Conservation (phyloP, 2,888 invertebrate genomes). For the Cryptus armator region DNA sequence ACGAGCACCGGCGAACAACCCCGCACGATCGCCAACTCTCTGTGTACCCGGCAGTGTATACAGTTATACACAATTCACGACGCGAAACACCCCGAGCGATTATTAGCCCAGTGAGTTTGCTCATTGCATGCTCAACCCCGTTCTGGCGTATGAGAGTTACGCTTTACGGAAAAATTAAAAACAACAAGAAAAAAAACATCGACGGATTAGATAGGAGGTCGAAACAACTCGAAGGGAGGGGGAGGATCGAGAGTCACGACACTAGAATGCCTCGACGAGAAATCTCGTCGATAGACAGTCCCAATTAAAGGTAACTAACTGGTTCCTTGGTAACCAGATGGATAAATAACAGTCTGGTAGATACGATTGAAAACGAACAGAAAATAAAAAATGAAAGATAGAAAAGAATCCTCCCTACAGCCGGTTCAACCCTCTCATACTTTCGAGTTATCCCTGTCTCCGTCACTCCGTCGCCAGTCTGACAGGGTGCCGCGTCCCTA, state of each 20-base stretch:
- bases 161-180: background rate
- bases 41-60: background rate
- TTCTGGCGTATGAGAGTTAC: background rate
- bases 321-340: slow-evolving; percentile 10
- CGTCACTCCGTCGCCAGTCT: slow-evolving; percentile 56
- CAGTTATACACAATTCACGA: background rate
- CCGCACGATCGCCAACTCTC: slow-evolving; percentile 32
- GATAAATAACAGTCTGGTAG: background rate
- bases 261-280: background rate
- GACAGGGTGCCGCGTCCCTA: slow-evolving; percentile 67
- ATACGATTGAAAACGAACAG: background rate
- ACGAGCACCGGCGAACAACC: slow-evolving; percentile 53
- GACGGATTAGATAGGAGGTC: background rate
- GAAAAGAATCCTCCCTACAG: slow-evolving; percentile 10
- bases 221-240: background rate
- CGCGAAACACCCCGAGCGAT: background rate
- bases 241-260: background rate
- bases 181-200: background rate
- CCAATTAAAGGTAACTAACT: slow-evolving; percentile 1
- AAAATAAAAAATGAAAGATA: background rate
- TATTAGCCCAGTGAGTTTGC: slow-evolving; percentile 7
- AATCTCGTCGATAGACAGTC: background rate
- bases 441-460: slow-evolving; percentile 35
- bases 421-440: slow-evolving; percentile 44
- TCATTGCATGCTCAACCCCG: background rate